phyloP scores from a whole-genome alignment of 2,797 vertebrate species.

The Poeciliopsis presidionis region DNA sequence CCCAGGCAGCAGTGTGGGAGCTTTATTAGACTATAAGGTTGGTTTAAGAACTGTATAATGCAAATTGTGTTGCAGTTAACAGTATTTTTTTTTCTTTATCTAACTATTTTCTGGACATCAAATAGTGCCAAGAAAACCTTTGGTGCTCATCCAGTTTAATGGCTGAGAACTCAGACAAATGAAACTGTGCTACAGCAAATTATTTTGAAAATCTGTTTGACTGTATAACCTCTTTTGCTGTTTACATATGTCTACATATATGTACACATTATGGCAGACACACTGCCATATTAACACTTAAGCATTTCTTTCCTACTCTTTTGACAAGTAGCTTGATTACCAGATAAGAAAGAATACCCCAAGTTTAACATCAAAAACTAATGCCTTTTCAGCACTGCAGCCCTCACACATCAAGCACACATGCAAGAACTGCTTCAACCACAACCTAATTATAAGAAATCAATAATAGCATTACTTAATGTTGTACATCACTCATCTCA shows the following conservation, averaged over 20 bases:
- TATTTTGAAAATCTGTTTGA: not conserved
- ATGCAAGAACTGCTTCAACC: not conserved
- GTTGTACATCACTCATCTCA: not conserved
- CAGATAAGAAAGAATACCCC: not conserved
- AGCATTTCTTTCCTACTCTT: not conserved
- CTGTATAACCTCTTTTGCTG: not conserved
- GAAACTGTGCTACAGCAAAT: no score
- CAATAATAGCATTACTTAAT: not conserved
- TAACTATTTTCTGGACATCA: not conserved
- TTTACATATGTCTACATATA: not conserved
- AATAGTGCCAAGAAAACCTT: no score
- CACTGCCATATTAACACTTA: no score
- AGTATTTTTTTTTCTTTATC: not conserved
- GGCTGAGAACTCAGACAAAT: no score
- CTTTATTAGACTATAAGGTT: not conserved
- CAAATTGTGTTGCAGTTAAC: not conserved
- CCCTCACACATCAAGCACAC: not conserved
- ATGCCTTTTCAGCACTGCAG: not conserved
- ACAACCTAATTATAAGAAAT: not conserved
- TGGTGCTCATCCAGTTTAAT: no score
- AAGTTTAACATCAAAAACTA: not conserved
- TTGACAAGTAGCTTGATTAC: not conserved
- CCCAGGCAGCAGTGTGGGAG: not conserved
- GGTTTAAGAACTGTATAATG: not conserved
- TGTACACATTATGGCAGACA: not conserved